Percentiles rank a stretch among this genome's conserved stretches.
phyloP scores from a whole-genome alignment of 2,797 vertebrate species.

The Gephyroberyx darwinii region DNA sequence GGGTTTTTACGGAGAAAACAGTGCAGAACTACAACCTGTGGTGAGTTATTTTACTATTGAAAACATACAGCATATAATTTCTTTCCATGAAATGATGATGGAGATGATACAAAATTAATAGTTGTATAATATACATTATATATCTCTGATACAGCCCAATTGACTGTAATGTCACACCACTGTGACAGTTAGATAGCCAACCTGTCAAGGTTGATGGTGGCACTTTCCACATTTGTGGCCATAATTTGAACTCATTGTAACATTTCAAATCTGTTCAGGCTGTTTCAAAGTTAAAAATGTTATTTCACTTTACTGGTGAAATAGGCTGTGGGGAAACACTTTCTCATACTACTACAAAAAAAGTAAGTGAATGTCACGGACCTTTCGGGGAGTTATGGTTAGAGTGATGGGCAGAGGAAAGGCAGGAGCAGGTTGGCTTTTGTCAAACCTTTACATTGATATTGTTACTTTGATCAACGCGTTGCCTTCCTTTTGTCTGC shows the following conservation, averaged over 20 bases:
- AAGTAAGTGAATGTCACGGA: constrained; percentile 70
- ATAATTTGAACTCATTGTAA: background rate
- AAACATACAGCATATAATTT: no score
- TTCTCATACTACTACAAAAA: constrained; percentile 12
- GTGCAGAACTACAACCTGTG: background rate
- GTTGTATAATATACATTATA: background rate
- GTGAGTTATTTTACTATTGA: background rate
- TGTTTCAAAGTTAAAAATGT: background rate
- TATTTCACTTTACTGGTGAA: background rate
- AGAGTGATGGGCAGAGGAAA: constrained; percentile 41
- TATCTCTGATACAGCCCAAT: background rate
- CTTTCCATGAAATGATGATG: no score
- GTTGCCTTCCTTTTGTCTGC: constrained; percentile 43
- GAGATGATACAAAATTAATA: no score
- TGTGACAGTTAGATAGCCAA: background rate
- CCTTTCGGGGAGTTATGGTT: constrained; percentile 52
- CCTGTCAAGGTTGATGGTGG: background rate
- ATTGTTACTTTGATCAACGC: constrained; percentile 34
- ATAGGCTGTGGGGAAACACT: constrained; percentile 9
- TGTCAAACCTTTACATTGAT: constrained; percentile 47
- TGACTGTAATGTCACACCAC: background rate
- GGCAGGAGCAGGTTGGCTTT: constrained; percentile 34
- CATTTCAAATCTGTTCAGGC: background rate
- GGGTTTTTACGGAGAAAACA: background rate
- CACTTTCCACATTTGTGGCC: background rate